Evolutionary conservation across 1,140 invertebrate species (phyloP), one percentile per base, ranked within the genome.

Genomic region (Lepidurus packardi): DNA sequence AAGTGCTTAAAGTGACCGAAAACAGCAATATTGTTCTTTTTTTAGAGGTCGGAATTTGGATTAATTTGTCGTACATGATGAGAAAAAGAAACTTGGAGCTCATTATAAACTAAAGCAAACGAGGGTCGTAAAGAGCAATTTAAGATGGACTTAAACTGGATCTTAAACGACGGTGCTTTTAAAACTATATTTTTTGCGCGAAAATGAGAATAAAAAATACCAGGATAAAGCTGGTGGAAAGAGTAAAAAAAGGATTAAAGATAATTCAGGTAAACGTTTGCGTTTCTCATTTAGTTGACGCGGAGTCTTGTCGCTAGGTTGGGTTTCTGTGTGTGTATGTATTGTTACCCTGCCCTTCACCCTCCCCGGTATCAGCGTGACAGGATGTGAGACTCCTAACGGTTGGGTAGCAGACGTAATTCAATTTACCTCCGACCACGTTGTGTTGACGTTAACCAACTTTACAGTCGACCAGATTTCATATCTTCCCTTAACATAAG

Each of bases 371-470:
- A 65, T 65, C n/a, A 65, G 53, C 53, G 21, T 65, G 53, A 65
- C 53, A 65, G 53, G 53, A 65, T 65, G 53, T 21, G 53, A 65
- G 53, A 65, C 53, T 21, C 53, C 53, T 65, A 65, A 65, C 53
- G 53, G 53, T 65, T 65, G 53, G 53, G 16, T 65, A 21, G 13
- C 53, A 65, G 53, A 65, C 53, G 53, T 65, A 65, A 65, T 65
- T 65, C 53, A 65, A 65, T 65, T 65, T 65, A 16, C 53, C 53
- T 65, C 53, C 53, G 53, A 65, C 53, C 53, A 65, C 53, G 53
- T 65, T 65, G 53, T 65, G 53, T 65, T 65, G 53, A 65, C 53
- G 53, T 65, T 65, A 65, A 65, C 53, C 53, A 65, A 65, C 53
- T 65, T 65, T 65, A 65, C 53, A 65, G 53, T 65, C 53, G 53